phyloP scores from a whole-genome alignment of 2,113 vertebrate genomes.

The Vimba vimba region DNA sequence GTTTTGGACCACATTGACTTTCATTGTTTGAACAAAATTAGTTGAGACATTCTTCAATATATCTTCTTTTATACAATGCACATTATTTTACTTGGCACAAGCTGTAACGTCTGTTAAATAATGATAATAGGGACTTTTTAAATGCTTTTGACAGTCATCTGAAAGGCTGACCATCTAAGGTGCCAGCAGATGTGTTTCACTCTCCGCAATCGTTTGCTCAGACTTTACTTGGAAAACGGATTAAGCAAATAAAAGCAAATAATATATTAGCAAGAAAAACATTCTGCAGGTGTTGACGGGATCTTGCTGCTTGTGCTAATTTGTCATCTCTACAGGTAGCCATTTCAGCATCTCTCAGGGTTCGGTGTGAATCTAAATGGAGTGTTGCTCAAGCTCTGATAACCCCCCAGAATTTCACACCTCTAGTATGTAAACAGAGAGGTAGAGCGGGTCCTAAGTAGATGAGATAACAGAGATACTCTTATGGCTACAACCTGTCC shows the following conservation, averaged over 20 bases:
- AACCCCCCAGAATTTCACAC: conserved; percentile 71
- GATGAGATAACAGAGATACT: conserved; percentile 32
- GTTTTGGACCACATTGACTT: background rate
- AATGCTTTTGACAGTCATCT: background rate
- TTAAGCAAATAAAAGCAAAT: conserved; percentile 44
- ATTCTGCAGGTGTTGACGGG: conserved; percentile 36
- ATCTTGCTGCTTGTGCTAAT: conserved; percentile 40
- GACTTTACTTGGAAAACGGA: background rate
- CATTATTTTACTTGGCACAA: background rate
- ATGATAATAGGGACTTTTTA: background rate
- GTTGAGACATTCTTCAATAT: background rate
- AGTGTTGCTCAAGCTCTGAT: conserved; percentile 65
- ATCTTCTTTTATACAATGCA: background rate
- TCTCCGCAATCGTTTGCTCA: background rate
- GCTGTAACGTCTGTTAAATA: background rate
- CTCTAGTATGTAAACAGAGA: conserved; percentile 71
- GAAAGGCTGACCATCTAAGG: background rate
- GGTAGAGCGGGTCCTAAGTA: conserved; percentile 61
- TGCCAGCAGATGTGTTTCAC: conserved; percentile 21
- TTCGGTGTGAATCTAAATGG: conserved; percentile 29
- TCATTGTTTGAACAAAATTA: background rate
- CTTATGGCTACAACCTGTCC: background rate
- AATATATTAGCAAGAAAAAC: conserved; percentile 35
- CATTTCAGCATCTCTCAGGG: conserved; percentile 27
- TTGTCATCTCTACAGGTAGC: conserved; percentile 61